Percentiles rank a stretch among this genome's conserved stretches.
phyloP scores from a whole-genome alignment of 2,888 invertebrate genomes.

The Melangyna quadrimaculata region DNA sequence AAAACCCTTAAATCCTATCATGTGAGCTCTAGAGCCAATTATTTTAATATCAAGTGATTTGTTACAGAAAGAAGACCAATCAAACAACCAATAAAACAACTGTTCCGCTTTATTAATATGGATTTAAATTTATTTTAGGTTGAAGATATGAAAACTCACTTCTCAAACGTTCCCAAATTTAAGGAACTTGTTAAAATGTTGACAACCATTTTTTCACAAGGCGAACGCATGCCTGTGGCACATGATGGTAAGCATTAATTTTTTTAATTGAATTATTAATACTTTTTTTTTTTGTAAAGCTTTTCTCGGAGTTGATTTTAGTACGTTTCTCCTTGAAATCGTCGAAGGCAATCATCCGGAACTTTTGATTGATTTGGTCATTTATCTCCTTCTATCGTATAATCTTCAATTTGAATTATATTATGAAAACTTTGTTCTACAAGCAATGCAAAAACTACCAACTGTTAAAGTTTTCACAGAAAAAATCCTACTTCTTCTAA shows the following conservation, averaged over 20 bases:
- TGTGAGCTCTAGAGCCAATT: too few species aligned
- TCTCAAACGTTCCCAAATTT: constrained; percentile 89
- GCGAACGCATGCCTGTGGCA: constrained; percentile 92
- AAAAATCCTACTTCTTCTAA: constrained; percentile 92
- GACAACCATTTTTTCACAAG: constrained; percentile 94
- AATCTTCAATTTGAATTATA: constrained; percentile 91
- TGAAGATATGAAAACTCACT: constrained; percentile 89
- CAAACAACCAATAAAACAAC: too few species aligned
- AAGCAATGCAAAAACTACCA: constrained; percentile 86
- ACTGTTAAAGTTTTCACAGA: constrained; percentile 94
- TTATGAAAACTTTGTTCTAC: constrained; percentile 87
- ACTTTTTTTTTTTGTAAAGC: constrained; percentile 82
- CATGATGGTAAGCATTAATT: constrained; percentile 87
- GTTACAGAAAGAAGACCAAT: too few species aligned
- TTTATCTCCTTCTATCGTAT: constrained; percentile 92
- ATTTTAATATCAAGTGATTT: too few species aligned
- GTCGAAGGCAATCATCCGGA: constrained; percentile 94
- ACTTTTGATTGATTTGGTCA: constrained; percentile 91
- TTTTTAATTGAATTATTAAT: not conserved
- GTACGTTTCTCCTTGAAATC: constrained; percentile 89
- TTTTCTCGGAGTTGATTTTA: constrained; percentile 91
- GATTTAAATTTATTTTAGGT: constrained; percentile 81
- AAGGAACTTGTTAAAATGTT: constrained; percentile 91
- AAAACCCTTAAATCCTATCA: too few species aligned
- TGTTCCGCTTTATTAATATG: too few species aligned